These are phyloP conservation scores for Origma solitaria DNA, from an alignment of 2,113 vertebrate species.

Conservation along the genomic window DNA sequence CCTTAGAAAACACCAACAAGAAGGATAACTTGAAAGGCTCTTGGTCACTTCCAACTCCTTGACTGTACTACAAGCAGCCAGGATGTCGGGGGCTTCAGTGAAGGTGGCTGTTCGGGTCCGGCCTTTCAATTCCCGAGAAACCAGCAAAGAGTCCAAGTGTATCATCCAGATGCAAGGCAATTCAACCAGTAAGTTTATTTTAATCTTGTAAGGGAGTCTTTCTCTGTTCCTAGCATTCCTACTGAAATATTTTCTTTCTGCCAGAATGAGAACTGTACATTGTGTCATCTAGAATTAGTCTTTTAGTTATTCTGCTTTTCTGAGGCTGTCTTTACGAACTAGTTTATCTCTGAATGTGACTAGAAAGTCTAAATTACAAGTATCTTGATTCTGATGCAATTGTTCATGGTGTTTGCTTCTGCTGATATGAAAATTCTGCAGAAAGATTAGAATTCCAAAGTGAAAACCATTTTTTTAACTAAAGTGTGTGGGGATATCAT, in stretches of 20 bases:
- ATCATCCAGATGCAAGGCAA: constrained; percentile 99
- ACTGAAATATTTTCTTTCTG: neutral
- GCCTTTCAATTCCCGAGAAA: constrained; percentile 96
- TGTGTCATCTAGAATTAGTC: neutral
- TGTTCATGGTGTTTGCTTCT: neutral
- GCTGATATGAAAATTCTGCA: neutral
- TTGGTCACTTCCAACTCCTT: neutral
- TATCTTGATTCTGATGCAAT: neutral
- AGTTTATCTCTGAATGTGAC: neutral
- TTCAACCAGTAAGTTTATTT: constrained; percentile 90
- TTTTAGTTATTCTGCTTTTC: neutral
- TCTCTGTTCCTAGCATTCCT: neutral
- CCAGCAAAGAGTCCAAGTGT: constrained; percentile 95
- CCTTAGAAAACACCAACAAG: constrained; percentile 24
- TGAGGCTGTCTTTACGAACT: neutral
- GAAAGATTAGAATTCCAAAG: neutral
- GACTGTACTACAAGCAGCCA: neutral
- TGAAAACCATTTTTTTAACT: neutral
- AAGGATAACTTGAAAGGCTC: neutral
- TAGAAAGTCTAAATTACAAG: neutral
- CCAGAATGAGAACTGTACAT: neutral
- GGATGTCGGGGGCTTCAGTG: constrained; percentile 96
- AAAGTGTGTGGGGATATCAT: neutral
- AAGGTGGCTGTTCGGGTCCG: constrained; percentile 96
- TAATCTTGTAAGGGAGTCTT: neutral